Evolutionary conservation across 2,797 vertebrate genomes (phyloP), one percentile per base, ranked within the genome.

Genomic region (Pempheris klunzingeri): DNA sequence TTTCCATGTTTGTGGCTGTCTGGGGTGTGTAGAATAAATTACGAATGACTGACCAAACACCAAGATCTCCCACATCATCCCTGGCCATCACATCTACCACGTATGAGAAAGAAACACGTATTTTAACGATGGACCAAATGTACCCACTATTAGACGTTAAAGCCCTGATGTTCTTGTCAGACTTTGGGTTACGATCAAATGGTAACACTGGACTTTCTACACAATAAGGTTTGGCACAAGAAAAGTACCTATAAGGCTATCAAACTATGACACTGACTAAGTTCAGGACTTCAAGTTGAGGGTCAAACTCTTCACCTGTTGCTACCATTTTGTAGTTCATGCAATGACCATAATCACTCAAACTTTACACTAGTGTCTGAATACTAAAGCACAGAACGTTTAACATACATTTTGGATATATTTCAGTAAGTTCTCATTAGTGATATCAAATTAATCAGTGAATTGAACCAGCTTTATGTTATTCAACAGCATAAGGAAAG

Each of bases 111-210:
- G 15, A 49, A 52, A n/a, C 43, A 60, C 28, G 1, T 38, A n/a
- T 81, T 55, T 57, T 57, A 69, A 64, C 72, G 74, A 30, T n/a
- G 8, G 17, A 64, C 22, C 20, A 38, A 32, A 62, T 71, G 36
- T 55, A 9, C 14, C 9, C 43, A 32, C 10, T 41, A 49, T 47
- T 50, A 20, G 14, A 41, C 53, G 36, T 46, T 55, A 41, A 41
- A 72, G 5, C 52, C 26, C 34, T 20, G 30, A 66, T 34, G 18
- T 32, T 14, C 11, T 3, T 55, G 32, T 22, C 57, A 47, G 14
- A 39, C 24, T 34, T n/a, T 55, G 4, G 28, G 47, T 18, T 9
- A 38, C 44, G 17, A 18, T 13, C 3, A n/a, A 57, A 41, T 32
- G 12, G 22, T 28, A 62, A 69, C 18, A 38, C 1, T 76, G 28